A percentile compares a stretch with the other conserved stretches of the same genome.
Conservation (phyloP, 2,113 vertebrate genomes). For the Sylvia atricapilla region DNA sequence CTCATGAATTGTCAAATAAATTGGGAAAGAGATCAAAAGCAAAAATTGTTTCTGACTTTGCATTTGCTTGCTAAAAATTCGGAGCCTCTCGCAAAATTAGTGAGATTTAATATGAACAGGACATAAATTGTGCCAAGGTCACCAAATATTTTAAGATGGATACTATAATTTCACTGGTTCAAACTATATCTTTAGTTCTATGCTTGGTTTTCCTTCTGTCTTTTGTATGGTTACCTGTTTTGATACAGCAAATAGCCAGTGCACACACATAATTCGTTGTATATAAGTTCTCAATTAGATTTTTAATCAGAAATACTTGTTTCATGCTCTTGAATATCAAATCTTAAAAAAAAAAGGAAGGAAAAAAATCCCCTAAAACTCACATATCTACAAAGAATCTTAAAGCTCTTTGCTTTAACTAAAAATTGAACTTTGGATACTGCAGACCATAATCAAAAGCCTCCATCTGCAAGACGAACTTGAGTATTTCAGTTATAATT, state of each 20-base stretch:
- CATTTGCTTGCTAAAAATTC: background rate
- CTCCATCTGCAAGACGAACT: conserved; percentile 48
- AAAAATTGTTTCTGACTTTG: background rate
- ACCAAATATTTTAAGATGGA: background rate
- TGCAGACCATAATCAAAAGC: conserved; percentile 44
- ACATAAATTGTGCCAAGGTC: background rate
- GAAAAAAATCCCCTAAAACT: rapidly evolving
- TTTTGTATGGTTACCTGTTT: background rate
- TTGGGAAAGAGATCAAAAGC: background rate
- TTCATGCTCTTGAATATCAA: background rate
- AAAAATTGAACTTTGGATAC: conserved; percentile 42
- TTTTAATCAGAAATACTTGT: background rate
- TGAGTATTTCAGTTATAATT: conserved; percentile 53
- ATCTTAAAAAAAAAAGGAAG: background rate
- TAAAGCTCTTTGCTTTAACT: conserved; percentile 13
- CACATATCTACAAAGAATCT: background rate
- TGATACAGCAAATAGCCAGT: background rate
- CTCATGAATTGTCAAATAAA: background rate
- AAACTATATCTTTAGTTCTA: background rate
- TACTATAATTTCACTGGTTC: background rate
- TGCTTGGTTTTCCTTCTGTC: background rate
- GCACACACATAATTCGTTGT: background rate
- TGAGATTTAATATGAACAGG: background rate
- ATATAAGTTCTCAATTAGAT: background rate
- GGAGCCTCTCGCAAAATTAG: background rate